Evolutionary conservation across 2,888 invertebrate genomes (phyloP).

Genomic region (Drosophila pseudotalamancana): DNA sequence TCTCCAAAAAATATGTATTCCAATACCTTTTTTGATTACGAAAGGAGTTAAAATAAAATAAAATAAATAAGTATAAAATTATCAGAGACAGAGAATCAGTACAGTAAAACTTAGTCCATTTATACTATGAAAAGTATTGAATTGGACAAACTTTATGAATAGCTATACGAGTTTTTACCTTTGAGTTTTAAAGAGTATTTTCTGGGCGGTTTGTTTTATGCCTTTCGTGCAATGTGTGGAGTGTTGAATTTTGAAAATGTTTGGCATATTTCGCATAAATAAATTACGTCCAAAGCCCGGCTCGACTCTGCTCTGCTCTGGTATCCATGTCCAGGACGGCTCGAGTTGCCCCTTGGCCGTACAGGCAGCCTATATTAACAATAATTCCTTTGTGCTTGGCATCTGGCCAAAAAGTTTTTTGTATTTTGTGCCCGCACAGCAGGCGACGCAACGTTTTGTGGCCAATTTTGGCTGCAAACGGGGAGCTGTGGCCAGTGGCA

Average conservation of each 20-base stretch:
- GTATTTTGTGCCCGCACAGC: constrained; percentile 54
- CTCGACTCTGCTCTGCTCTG: not conserved
- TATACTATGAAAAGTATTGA: too few species aligned
- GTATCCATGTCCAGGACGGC: constrained; percentile 4
- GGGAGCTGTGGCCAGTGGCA: constrained; percentile 8
- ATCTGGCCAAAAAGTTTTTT: constrained; percentile 68
- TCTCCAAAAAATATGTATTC: too few species aligned
- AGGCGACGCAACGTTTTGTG: constrained; percentile 74
- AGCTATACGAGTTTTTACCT: too few species aligned
- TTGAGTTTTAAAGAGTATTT: constrained; percentile 12
- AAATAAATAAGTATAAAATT: too few species aligned
- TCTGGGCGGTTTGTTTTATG: constrained; percentile 4
- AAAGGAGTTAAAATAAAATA: too few species aligned
- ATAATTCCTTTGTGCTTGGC: constrained; percentile 71
- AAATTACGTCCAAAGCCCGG: constrained; percentile 42
- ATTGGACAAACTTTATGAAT: too few species aligned
- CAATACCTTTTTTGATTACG: too few species aligned
- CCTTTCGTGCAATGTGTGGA: constrained; percentile 7
- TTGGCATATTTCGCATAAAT: constrained; percentile 69
- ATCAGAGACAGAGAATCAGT: too few species aligned
- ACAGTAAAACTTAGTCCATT: too few species aligned
- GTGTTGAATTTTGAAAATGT: constrained; percentile 56
- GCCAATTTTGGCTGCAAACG: constrained; percentile 62
- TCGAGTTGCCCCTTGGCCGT: constrained; percentile 32
- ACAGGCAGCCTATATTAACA: constrained; percentile 72